Conservation (phyloP, 1,140 invertebrate genomes). For the Meteorus sp. region DNA sequence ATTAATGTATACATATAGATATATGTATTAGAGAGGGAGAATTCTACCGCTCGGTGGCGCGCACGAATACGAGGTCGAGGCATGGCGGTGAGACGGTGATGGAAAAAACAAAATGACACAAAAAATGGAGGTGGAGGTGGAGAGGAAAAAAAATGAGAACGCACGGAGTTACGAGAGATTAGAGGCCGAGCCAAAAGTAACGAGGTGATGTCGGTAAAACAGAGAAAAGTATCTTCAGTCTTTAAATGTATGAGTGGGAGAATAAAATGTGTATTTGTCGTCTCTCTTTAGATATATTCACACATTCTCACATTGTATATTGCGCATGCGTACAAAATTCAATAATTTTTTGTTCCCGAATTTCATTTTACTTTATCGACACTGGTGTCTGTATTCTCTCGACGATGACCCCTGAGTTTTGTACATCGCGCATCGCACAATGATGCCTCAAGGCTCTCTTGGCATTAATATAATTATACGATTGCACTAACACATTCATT, state of each 20-base stretch:
- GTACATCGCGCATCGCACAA: too few relatives aligned
- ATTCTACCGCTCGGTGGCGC: conserved; percentile 23
- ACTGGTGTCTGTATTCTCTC: not conserved
- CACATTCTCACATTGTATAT: too few relatives aligned
- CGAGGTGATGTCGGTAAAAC: conserved; percentile 48
- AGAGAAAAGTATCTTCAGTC: conserved; percentile 27
- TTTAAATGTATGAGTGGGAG: not conserved
- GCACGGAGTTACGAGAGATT: conserved; percentile 43
- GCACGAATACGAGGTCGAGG: conserved; percentile 34
- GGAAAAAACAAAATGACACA: conserved; percentile 22
- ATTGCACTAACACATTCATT: too few relatives aligned
- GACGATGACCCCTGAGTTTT: not conserved
- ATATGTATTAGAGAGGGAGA: conserved; percentile 29
- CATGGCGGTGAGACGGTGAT: conserved; percentile 30
- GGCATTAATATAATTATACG: too few relatives aligned
- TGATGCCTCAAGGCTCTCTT: conserved; percentile 14
- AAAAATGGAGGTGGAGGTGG: conserved; percentile 29
- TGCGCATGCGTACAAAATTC: too few relatives aligned
- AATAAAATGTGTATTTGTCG: not conserved
- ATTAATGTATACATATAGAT: too few relatives aligned
- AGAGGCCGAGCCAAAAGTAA: conserved; percentile 40
- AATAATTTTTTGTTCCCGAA: conserved; percentile 7
- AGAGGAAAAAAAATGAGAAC: conserved; percentile 27
- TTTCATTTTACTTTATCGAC: conserved; percentile 20
- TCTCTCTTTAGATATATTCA: not conserved